Conservation (phyloP, 2,888 invertebrate species). For the Gandaritis pyraliata region DNA sequence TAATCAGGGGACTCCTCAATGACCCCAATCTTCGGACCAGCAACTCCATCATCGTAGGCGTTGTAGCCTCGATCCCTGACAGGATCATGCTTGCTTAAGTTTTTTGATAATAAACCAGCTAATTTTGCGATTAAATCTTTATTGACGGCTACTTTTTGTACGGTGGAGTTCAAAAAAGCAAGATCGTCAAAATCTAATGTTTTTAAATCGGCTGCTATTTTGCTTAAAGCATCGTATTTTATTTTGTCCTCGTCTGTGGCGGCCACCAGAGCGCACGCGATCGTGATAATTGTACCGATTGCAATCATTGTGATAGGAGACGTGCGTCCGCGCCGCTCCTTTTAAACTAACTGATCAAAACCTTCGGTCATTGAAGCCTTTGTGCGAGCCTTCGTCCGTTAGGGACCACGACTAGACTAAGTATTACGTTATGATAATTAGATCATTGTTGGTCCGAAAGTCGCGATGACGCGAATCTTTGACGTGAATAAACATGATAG, state of each 20-base stretch:
- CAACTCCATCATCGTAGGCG: constrained; percentile 51
- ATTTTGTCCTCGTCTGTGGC: constrained; percentile 48
- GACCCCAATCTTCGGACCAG: constrained; percentile 56
- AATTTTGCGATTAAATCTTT: constrained; percentile 62
- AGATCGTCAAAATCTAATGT: constrained; percentile 58
- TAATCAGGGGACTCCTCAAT: constrained; percentile 78
- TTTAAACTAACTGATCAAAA: constrained; percentile 59
- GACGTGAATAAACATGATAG: neutral
- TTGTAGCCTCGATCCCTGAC: constrained; percentile 46
- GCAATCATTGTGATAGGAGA: constrained; percentile 60
- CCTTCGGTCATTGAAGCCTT: constrained; percentile 46
- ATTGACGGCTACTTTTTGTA: constrained; percentile 58
- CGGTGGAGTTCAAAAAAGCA: constrained; percentile 60
- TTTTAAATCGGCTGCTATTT: constrained; percentile 56
- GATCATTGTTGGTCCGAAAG: constrained; percentile 46
- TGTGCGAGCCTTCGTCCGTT: constrained; percentile 40
- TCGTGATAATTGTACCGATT: constrained; percentile 57
- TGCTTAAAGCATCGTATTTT: constrained; percentile 49
- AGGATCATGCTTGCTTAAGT: constrained; percentile 44
- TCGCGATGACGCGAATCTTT: constrained; percentile 1
- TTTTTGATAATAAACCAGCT: constrained; percentile 53
- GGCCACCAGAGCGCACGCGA: constrained; percentile 64
- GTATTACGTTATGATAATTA: constrained; percentile 61
- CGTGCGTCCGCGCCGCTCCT: constrained; percentile 73
- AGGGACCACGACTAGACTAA: constrained; percentile 39